Base-by-base conservation (phyloP, 2,888 invertebrate genomes). In the Sturmia bella region DNA sequence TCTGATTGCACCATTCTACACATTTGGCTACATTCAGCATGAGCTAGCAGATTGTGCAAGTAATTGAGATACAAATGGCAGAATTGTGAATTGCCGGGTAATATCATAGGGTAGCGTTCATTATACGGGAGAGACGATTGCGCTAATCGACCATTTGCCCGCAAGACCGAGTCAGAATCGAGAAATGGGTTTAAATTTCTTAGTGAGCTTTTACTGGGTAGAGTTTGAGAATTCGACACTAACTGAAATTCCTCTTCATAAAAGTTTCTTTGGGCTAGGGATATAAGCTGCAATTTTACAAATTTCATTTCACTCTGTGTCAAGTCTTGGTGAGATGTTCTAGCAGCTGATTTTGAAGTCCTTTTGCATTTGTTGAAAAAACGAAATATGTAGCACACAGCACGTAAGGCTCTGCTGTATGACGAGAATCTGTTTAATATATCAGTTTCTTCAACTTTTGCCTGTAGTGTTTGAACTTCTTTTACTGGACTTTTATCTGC, bases 1-100 rank as follows among this genome's bases (percentile, higher is more conserved):
- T 50, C 50, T 2, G 72, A 39, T 61, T 50, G 72, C n/a, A 15
- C 15, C 59, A n/a, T n/a, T n/a, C n/a, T n/a, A n/a, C n/a, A n/a
- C n/a, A n/a, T n/a, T n/a, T n/a, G n/a, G n/a, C n/a, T 50, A n/a
- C 27, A 69, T 39, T 41, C 41, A 9, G 61, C 37, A 3, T 59
- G 61, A 6, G 27, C 27, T 2, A 56, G 32, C 1, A 56, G 13
- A 15, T 3, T 11, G 15, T 56, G 32, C 4, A 56, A 15, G 7
- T 56, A 11, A 13, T 3, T 37, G 2, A 57, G 39, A 13, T 37
- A 57, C 1, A 57, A 13, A n/a, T 39, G 4, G 17, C 37, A 57
- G 2, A 57, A 39, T 37, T 19, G 19, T 2, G 57, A 57, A 1
- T 12, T 37, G 6, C 37, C 19, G 17, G 57, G 27, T 5, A 57